Evolutionary conservation across 2,797 vertebrate species (phyloP), one percentile per base, ranked within the genome.

Genomic region (Diceros bicornis): DNA sequence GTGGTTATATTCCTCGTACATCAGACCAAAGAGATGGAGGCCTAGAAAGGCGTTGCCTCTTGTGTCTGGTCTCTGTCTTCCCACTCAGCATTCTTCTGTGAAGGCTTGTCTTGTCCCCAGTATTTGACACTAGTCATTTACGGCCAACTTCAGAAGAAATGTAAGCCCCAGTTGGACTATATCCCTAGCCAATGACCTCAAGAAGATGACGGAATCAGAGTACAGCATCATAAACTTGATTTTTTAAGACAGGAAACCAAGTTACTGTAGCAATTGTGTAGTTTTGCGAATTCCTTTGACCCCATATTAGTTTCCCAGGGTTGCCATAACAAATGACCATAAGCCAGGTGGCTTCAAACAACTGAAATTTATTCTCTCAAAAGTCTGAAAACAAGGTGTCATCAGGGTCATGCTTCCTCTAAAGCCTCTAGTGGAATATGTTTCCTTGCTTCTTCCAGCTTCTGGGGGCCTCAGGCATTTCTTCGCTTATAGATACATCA

Each of bases 231-330:
- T 52, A 92, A 86, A 91, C 11, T 68, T 68, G 86, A 62, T 77
- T 88, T 92, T n/a, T 44, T 10, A 78, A 86, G 34, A 89, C n/a
- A 91, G 55, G 14, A 94, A 74, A 47, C 29, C n/a, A 59, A 79
- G 25, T 75, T 83, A 83, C 18, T 55, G 3, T 32, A 77, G 50
- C 29, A 84, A 77, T 23, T 72, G 37, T 78, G 41, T 74, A 83
- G 44, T 55, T 85, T 47, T 27, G 32, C 23, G 84, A 55, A 74
- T 44, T 90, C 32, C 2, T 81, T 86, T 83, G 23, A 68, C 16
- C 3, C 20, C 37, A 1, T 44, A 44, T 82, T 91, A 61, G 81
- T 32, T 81, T 85, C 18, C 27, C 16, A 52, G 9, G 25, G 20
- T 7, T 47, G 10, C 47, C 32, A 55, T 83, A 82, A 52, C 23